Percentiles rank a stretch among this genome's conserved stretches.
Conservation (phyloP, 1,140 invertebrate genomes). For the Lordiphosa mommai region DNA sequence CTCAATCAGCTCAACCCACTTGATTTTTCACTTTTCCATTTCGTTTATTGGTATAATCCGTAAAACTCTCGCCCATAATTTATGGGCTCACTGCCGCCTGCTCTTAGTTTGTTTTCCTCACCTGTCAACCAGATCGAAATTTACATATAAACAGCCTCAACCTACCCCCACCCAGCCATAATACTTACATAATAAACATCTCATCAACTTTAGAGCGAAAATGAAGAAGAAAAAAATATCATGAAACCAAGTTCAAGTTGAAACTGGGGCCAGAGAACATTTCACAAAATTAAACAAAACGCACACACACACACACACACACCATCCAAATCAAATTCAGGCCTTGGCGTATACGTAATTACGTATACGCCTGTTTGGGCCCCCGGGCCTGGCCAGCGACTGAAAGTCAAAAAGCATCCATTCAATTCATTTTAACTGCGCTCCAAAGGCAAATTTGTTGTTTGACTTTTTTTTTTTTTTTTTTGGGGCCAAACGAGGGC, state of each 20-base stretch:
- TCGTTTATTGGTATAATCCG: constrained; percentile 14
- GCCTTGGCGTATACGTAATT: constrained; percentile 14
- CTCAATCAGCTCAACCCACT: not conserved
- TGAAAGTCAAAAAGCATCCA: not conserved
- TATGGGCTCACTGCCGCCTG: constrained; percentile 28
- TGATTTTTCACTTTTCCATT: constrained; percentile 14
- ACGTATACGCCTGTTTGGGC: constrained; percentile 11
- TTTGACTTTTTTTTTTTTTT: constrained; percentile 5
- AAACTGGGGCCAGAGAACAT: constrained; percentile 33
- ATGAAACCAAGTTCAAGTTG: constrained; percentile 16
- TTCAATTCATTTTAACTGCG: constrained; percentile 8
- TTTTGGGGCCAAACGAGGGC: constrained; percentile 4
- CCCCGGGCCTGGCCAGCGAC: not conserved
- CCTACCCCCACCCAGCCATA: not conserved
- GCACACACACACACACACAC: constrained; percentile 3
- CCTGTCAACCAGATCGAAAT: constrained; percentile 43
- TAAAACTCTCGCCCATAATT: constrained; percentile 31
- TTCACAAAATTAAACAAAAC: constrained; percentile 51
- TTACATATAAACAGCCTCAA: constrained; percentile 48
- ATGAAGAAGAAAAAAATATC: constrained; percentile 11
- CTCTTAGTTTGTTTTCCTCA: constrained; percentile 21
- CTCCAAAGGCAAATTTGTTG: constrained; percentile 10
- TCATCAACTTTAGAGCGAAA: constrained; percentile 47
- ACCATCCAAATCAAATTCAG: constrained; percentile 4
- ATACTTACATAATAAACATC: constrained; percentile 62